Conservation (phyloP, 2,113 vertebrate genomes). For the Catharus minimus region DNA sequence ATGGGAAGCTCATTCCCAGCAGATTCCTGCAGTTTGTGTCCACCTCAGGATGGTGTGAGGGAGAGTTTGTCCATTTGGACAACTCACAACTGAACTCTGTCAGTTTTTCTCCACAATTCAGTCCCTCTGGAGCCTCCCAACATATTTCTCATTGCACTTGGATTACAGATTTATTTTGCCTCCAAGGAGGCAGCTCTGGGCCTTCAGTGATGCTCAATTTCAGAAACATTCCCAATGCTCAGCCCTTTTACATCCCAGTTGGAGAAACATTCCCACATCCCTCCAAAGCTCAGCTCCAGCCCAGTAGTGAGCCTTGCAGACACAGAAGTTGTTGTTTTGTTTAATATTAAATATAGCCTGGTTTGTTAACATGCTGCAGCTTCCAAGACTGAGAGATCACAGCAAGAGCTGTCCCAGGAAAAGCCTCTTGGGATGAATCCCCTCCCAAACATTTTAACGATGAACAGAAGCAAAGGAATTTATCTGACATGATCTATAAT, state of each 20-base stretch:
- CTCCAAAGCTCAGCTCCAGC: background rate
- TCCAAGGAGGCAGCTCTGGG: background rate
- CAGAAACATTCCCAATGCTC: background rate
- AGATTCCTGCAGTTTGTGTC: background rate
- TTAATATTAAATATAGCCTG: conserved; percentile 35
- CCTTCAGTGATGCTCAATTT: background rate
- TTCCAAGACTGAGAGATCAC: conserved; percentile 60
- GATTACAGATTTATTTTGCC: background rate
- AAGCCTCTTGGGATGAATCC: conserved; percentile 50
- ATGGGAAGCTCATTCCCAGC: background rate
- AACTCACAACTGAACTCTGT: background rate
- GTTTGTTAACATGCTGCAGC: conserved; percentile 39
- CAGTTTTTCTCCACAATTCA: background rate
- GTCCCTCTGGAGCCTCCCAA: conserved; percentile 5
- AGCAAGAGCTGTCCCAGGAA: conserved; percentile 41
- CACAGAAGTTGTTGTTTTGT: conserved; percentile 23
- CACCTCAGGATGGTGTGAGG: background rate
- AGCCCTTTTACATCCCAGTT: background rate
- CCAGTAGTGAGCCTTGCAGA: background rate
- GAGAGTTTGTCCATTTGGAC: background rate
- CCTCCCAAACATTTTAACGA: conserved; percentile 47
- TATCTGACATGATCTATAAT: conserved; percentile 56
- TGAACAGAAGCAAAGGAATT: conserved; percentile 54
- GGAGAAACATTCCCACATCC: background rate
- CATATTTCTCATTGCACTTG: background rate